These are phyloP conservation scores for Drosophila demipolita DNA, from an alignment of 2,888 invertebrate species.

Conservation along the genomic window DNA sequence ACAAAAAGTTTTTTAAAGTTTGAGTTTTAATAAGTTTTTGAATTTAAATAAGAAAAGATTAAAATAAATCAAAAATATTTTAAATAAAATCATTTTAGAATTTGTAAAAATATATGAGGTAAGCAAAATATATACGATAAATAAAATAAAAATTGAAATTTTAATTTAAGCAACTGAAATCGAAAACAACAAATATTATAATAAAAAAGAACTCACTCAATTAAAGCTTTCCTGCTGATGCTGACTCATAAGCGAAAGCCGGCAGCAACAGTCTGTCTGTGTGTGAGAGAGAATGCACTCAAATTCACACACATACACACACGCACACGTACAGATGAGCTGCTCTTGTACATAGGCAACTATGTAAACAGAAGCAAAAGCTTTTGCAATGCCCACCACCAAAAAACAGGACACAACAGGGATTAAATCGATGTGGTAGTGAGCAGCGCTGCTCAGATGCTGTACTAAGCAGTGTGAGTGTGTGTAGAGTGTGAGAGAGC, in stretches of 20 bases:
- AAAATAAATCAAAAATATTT: background rate
- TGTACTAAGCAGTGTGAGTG: conserved; percentile 16
- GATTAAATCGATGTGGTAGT: conserved; percentile 65
- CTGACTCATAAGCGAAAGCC: conserved; percentile 65
- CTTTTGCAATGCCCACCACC: conserved; percentile 61
- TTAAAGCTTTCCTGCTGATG: conserved; percentile 36
- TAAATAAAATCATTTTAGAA: background rate
- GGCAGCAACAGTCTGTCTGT: conserved; percentile 76
- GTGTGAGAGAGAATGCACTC: conserved; percentile 18
- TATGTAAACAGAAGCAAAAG: conserved; percentile 62
- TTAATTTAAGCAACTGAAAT: conserved; percentile 6
- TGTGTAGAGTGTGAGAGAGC: conserved; percentile 34
- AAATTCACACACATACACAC: conserved; percentile 8
- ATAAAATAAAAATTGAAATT: background rate
- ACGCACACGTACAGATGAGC: background rate
- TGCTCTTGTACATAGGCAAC: conserved; percentile 64
- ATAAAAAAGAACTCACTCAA: conserved; percentile 48
- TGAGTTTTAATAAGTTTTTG: background rate
- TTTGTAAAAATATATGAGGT: background rate
- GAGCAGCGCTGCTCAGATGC: conserved; percentile 48
- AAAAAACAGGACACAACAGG: conserved; percentile 72
- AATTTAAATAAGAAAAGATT: background rate
- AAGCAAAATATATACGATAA: background rate
- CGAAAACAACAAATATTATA: conserved; percentile 10
- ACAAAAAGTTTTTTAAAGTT: background rate